Evolutionary conservation across 2,113 vertebrate species (phyloP).

Genomic region (Ammodytes marinus): DNA sequence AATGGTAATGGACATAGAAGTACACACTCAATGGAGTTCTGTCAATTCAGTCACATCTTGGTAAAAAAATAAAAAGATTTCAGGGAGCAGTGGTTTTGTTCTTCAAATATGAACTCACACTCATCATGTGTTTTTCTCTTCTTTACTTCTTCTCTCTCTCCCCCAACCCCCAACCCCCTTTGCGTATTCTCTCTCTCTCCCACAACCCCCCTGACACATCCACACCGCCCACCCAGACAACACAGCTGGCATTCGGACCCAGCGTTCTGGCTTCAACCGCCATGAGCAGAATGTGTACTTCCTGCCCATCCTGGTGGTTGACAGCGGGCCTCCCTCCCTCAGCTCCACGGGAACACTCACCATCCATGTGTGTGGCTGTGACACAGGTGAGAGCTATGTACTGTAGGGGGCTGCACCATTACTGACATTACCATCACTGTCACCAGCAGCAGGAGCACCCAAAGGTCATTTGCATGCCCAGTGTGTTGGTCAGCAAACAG

Average conservation of each 20-base stretch:
- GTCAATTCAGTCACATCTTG: not conserved
- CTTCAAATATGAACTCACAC: conserved; percentile 5
- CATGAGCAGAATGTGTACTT: conserved; percentile 96
- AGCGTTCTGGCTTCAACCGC: conserved; percentile 93
- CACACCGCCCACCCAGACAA: conserved; percentile 86
- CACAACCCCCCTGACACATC: not conserved
- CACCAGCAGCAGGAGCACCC: conserved; percentile 35
- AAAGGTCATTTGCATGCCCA: conserved; percentile 54
- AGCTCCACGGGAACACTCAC: conserved; percentile 98
- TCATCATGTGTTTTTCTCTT: conserved; percentile 40
- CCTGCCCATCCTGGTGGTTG: conserved; percentile 95
- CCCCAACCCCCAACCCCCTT: not conserved
- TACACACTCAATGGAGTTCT: conserved; percentile 7
- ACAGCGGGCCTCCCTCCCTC: conserved; percentile 92
- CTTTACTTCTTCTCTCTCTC: conserved; percentile 37
- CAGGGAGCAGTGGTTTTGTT: conserved; percentile 8
- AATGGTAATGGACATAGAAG: not conserved
- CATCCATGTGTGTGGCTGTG: conserved; percentile 94
- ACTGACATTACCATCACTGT: conserved; percentile 67
- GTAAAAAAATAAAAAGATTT: conserved; percentile 20
- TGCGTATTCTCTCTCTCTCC: conserved; percentile 32
- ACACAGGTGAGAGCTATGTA: conserved; percentile 78
- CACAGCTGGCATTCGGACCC: conserved; percentile 92
- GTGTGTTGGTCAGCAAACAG: conserved; percentile 51
- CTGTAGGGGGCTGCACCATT: conserved; percentile 39